A percentile compares a stretch with the other conserved stretches of the same genome.
These are phyloP conservation scores for Euwallacea similis DNA, from an alignment of 1,140 invertebrate species.

Conservation along the genomic window DNA sequence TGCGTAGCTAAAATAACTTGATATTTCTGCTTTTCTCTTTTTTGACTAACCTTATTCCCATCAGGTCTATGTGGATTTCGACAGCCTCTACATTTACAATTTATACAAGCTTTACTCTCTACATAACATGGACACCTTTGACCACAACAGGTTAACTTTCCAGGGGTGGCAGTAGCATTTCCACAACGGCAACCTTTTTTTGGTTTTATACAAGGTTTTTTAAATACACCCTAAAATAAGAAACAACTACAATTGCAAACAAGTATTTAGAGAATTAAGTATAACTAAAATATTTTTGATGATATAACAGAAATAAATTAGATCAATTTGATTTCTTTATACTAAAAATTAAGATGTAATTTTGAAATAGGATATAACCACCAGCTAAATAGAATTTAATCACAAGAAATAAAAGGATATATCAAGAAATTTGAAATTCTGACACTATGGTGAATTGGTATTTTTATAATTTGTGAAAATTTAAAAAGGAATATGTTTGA, in stretches of 20 bases:
- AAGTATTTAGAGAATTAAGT: neutral
- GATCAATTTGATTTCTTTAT: neutral
- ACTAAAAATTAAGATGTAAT: neutral
- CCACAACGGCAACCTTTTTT: constrained; percentile 84
- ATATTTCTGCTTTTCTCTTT: neutral
- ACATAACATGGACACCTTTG: constrained; percentile 93
- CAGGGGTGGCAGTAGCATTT: constrained; percentile 83
- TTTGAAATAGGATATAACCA: neutral
- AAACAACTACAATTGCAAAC: constrained; percentile 11
- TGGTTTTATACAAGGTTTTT: constrained; percentile 49
- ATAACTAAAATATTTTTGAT: no score
- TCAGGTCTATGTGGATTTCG: constrained; percentile 82
- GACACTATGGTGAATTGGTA: no score
- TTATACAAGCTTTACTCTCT: constrained; percentile 80
- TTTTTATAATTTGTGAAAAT: no score
- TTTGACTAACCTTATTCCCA: constrained; percentile 69
- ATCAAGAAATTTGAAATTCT: no score
- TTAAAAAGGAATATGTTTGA: no score
- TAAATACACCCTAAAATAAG: constrained; percentile 48
- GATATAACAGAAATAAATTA: no score
- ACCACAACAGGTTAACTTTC: constrained; percentile 88
- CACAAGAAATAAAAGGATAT: no score
- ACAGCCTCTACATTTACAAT: constrained; percentile 88
- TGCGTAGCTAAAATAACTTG: neutral
- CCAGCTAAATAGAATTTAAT: no score